These are phyloP conservation scores for Sebastes hubbsi DNA, from an alignment of 2,797 vertebrate species.

Conservation along the genomic window DNA sequence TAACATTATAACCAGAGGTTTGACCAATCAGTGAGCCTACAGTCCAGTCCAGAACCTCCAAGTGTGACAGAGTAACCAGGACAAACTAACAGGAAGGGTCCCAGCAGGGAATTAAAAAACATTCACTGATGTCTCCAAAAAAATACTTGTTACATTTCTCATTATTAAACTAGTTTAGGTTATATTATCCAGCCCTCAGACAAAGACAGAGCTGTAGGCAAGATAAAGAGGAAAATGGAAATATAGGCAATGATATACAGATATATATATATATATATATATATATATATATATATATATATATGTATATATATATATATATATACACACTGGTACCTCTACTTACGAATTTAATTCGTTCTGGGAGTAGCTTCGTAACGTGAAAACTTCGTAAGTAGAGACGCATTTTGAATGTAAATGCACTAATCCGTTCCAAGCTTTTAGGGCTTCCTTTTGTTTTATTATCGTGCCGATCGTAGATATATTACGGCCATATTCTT, in stretches of 20 bases:
- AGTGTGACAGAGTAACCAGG: neutral
- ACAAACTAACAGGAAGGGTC: neutral
- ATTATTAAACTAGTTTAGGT: neutral
- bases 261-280: no score
- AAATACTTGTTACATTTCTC: neutral
- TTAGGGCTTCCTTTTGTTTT: no score
- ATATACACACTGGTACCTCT: no score
- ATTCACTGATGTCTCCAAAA: neutral
- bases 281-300: no score
- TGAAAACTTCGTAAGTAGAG: no score
- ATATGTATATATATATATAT: no score
- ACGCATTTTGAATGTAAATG: no score
- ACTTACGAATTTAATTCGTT: no score
- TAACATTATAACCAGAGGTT: neutral
- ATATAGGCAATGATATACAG: neutral
- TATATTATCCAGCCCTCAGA: neutral
- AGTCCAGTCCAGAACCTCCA: neutral
- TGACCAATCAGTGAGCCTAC: neutral
- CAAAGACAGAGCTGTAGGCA: neutral
- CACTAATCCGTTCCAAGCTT: no score
- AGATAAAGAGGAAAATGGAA: neutral
- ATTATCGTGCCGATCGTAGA: no score
- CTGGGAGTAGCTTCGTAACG: no score
- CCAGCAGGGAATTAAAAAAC: neutral
- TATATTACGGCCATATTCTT: no score